Evolutionary conservation across 2,888 invertebrate genomes (phyloP), one percentile per base, ranked within the genome.

Genomic region (Seira sanloemensis): DNA sequence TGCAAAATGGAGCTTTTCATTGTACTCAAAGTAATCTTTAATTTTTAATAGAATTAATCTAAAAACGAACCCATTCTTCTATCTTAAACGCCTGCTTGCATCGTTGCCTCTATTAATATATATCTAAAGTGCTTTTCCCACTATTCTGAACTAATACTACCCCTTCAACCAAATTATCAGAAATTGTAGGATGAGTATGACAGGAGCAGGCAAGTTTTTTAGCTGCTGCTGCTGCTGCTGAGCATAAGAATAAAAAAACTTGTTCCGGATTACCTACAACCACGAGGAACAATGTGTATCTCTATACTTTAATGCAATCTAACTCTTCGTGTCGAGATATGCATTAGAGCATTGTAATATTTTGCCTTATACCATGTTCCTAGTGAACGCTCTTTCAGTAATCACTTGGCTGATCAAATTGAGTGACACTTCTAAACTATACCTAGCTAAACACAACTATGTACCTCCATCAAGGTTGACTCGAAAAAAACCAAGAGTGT

Each of bases 61-160:
- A 73, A 71, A 83, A 73, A 25, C 23, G 69, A 46, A 74, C 24
- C 77, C 24, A 82, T 73, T 83, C 72, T 50, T 12, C 74, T 83
- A 83, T 83, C 83, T 83, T 83, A 78, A 83, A 83, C 62, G 58
- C 72, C 26, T 83, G 83, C 73, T 67, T 19, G 54, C 65, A 78
- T 25, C 46, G 16, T 21, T 76, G 76, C 25, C 65, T 24, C 24
- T 54, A 67, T 27, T 71, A 78, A 76, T 58, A n/a, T 37, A 37
- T 58, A 58, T 58, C 58, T 58, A 16, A 58, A 58, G 58, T 58
- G 58, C 18, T n/a, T 18, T 4, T 18, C n/a, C 4, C 18, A n/a
- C 58, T 58, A 58, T n/a, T n/a, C 9, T 18, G n/a, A 16, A 58
- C 12, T 58, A 58, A 9, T 58, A 16, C 9, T 58, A 37, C 18